Percentiles rank a stretch among this genome's conserved stretches.
These are phyloP conservation scores for Cryptoblepharus egeriae DNA, from an alignment of 2,797 vertebrate genomes.

Conservation along the genomic window DNA sequence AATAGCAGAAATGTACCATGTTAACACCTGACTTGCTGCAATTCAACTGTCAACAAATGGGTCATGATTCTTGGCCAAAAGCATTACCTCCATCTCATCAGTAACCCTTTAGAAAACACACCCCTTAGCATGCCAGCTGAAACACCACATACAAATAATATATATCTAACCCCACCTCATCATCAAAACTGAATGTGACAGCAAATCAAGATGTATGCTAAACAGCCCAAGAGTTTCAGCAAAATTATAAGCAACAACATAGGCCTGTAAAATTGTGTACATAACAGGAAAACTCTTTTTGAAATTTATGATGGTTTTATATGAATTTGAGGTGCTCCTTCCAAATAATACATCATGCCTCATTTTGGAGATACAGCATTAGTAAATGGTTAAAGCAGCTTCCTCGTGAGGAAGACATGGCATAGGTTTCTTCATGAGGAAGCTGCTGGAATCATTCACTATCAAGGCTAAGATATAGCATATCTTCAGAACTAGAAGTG, in stretches of 20 bases:
- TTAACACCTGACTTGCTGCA: constrained; percentile 19
- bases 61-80: constrained; percentile 12
- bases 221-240: not conserved
- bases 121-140: not conserved
- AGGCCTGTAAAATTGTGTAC: no score
- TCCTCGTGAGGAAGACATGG: no score
- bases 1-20: not conserved
- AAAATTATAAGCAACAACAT: not conserved
- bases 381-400: no score
- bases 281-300: no score
- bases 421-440: no score
- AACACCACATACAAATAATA: not conserved
- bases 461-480: no score
- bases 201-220: not conserved
- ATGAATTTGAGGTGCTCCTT: no score
- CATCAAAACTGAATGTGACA: not conserved
- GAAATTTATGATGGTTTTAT: no score
- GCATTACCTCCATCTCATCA: not conserved
- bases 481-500: no score
- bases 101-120: not conserved
- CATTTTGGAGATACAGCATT: no score
- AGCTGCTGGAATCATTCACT: no score
- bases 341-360: no score
- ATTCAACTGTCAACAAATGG: constrained; percentile 19
- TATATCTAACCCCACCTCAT: not conserved